Conservation (phyloP, 37 sponge, comb jelly and placozoan genomes). For the Oopsacas minuta region DNA sequence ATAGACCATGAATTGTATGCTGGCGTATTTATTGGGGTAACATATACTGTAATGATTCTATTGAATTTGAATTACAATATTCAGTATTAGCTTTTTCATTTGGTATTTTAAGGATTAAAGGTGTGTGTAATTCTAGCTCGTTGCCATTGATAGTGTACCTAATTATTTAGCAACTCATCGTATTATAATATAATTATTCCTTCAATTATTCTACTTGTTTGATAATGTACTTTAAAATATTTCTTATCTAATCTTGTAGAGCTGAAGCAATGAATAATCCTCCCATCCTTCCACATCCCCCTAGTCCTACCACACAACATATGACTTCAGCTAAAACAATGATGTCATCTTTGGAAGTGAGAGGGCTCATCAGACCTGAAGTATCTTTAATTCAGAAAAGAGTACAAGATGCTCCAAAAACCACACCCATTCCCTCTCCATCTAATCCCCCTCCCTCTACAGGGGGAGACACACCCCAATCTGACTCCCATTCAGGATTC, state of each 20-base stretch:
- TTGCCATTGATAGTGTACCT: too few relatives aligned
- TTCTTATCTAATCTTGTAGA: neutral
- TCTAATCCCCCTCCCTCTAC: neutral
- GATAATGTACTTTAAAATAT: neutral
- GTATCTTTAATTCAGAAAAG: neutral
- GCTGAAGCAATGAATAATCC: neutral
- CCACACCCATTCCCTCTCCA: neutral
- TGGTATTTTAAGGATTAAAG: neutral
- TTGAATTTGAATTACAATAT: neutral
- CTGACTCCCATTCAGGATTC: neutral
- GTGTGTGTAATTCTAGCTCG: neutral
- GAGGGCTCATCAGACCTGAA: neutral
- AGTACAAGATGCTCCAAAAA: neutral
- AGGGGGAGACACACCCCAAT: neutral
- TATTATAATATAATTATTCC: too few relatives aligned
- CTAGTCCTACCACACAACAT: neutral
- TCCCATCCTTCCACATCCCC: neutral
- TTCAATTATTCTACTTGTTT: too few relatives aligned
- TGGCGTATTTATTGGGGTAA: neutral
- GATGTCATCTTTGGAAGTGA: neutral
- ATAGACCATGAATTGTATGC: slow-evolving; percentile 12
- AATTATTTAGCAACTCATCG: too few relatives aligned
- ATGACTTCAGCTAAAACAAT: neutral
- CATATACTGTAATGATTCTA: neutral
- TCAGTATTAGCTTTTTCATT: neutral